Evolutionary conservation across 2,797 vertebrate species (phyloP).

Genomic region (Sebastiscus albofasciatus): DNA sequence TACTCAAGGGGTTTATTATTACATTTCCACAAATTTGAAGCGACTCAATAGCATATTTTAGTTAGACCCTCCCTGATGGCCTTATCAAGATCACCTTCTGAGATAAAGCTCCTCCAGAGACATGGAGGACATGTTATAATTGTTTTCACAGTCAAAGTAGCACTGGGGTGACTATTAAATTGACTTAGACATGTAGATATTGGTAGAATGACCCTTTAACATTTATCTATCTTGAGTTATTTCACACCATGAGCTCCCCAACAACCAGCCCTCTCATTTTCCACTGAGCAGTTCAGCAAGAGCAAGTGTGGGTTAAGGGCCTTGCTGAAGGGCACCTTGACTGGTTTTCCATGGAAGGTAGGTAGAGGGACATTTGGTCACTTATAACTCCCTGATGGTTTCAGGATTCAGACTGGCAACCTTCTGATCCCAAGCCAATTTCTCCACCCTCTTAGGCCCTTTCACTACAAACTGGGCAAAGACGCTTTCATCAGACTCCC

Average conservation of each 20-base stretch:
- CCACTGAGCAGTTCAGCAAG: neutral
- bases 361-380: neutral
- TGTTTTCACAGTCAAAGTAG: neutral
- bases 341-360: neutral
- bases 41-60: neutral
- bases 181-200: neutral
- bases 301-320: neutral
- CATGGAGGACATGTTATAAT: neutral
- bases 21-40: neutral
- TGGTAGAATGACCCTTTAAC: neutral
- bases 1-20: neutral
- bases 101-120: neutral
- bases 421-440: slow-evolving; percentile 1
- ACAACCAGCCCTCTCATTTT: neutral
- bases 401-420: slow-evolving; percentile 1
- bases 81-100: neutral
- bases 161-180: neutral
- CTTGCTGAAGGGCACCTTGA: slow-evolving; percentile 6
- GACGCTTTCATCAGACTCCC: slow-evolving; percentile 25
- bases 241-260: neutral
- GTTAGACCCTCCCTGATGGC: neutral
- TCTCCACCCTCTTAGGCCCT: neutral
- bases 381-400: neutral
- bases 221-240: neutral
- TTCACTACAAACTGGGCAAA: slow-evolving; percentile 12